Evolutionary conservation across 2,888 invertebrate species (phyloP).

Genomic region (Eupithecia abbreviata): DNA sequence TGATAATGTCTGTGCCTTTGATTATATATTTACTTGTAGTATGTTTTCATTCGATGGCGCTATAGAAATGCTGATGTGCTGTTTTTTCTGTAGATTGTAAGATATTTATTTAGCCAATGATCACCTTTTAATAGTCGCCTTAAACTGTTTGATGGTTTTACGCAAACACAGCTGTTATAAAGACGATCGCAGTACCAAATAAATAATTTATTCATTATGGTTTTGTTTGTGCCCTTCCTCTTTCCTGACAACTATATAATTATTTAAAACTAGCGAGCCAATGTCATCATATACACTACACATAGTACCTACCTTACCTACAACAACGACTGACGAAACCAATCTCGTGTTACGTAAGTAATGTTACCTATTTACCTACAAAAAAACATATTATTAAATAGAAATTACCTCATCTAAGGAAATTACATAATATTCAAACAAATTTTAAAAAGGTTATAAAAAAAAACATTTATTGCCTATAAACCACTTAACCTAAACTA

Average conservation of each 20-base stretch:
- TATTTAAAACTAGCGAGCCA: background rate
- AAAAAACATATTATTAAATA: no score
- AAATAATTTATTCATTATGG: conserved; percentile 60
- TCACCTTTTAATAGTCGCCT: background rate
- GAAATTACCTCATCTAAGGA: no score
- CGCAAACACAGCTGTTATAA: conserved; percentile 44
- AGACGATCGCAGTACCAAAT: conserved; percentile 59
- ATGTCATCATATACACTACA: background rate
- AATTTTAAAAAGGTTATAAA: no score
- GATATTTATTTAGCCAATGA: conserved; percentile 58
- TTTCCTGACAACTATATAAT: background rate
- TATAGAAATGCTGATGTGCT: conserved; percentile 57
- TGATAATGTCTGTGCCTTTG: conserved; percentile 81
- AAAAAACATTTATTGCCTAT: no score
- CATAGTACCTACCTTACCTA: background rate
- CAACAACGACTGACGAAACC: background rate
- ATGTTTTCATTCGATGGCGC: conserved; percentile 67
- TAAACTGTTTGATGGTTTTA: conserved; percentile 31
- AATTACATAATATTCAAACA: no score
- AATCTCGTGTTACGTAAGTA: no score
- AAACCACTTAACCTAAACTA: no score
- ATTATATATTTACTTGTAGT: conserved; percentile 56
- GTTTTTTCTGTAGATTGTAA: conserved; percentile 49
- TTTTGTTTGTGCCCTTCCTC: background rate
- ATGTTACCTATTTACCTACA: no score